These are phyloP conservation scores for Ceuthmochares aereus DNA, from an alignment of 2,113 vertebrate species.

Conservation along the genomic window DNA sequence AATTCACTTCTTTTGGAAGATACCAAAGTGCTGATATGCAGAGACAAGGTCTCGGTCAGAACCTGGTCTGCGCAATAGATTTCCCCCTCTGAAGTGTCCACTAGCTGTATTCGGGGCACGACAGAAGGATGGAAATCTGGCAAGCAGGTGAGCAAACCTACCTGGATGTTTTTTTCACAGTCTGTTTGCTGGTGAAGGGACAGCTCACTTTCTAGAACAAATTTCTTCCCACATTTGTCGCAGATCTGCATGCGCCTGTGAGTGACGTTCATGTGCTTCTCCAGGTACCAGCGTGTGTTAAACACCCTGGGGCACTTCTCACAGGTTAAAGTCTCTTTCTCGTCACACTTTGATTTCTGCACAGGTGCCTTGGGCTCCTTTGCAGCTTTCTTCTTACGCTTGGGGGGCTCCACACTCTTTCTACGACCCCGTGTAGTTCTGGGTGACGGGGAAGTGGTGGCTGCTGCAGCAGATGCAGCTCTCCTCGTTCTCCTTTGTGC, in stretches of 20 bases:
- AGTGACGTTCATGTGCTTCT: constrained; percentile 99
- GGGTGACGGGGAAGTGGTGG: constrained; percentile 75
- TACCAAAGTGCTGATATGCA: neutral
- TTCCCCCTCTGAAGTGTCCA: constrained; percentile 53
- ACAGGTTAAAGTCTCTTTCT: constrained; percentile 95
- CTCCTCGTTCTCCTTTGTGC: constrained; percentile 82
- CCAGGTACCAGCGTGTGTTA: constrained; percentile 99
- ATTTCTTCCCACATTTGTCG: constrained; percentile 99
- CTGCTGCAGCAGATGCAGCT: constrained; percentile 71
- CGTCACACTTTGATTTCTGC: constrained; percentile 86
- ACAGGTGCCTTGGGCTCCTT: constrained; percentile 81
- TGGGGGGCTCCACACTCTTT: constrained; percentile 83
- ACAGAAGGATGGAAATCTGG: constrained; percentile 57
- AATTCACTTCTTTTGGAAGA: neutral
- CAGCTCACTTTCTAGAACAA: constrained; percentile 98
- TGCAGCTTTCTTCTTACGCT: constrained; percentile 82
- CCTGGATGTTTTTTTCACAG: constrained; percentile 99
- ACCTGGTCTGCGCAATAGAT: neutral
- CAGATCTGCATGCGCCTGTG: constrained; percentile 99
- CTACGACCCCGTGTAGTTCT: constrained; percentile 88
- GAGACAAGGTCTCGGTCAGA: neutral
- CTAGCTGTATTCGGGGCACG: constrained; percentile 18
- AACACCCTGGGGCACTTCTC: constrained; percentile 98
- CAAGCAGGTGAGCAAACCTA: constrained; percentile 77
- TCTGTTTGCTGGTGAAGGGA: constrained; percentile 99